Conservation (phyloP, 2,797 vertebrate genomes). For the Lithobates sylvaticus region DNA sequence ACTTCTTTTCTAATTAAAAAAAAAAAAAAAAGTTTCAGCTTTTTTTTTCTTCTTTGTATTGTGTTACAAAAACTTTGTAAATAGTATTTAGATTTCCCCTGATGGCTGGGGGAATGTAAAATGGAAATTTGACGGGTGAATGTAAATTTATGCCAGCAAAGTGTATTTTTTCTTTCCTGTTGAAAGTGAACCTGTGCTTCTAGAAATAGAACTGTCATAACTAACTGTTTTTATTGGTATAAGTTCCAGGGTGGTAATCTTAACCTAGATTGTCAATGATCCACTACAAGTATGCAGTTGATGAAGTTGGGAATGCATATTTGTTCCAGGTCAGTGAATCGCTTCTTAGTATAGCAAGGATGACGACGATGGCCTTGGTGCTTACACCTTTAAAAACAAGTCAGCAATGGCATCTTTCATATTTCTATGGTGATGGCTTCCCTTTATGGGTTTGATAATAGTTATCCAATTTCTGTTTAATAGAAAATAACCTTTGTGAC, state of each 20-base stretch:
- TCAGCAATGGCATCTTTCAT: not conserved
- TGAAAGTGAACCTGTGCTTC: conserved; percentile 15
- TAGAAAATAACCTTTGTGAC: not conserved
- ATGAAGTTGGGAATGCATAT: not conserved
- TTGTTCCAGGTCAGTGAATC: not conserved
- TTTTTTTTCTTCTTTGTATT: conserved; percentile 64
- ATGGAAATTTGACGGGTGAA: conserved; percentile 87
- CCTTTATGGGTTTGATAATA: conserved; percentile 8
- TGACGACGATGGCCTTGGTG: not conserved
- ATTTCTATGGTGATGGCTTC: not conserved
- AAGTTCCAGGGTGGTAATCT: not conserved
- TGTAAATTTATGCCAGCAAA: conserved; percentile 87
- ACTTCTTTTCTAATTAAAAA: conserved; percentile 80
- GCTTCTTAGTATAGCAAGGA: not conserved
- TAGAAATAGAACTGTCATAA: not conserved
- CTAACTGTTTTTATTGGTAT: not conserved
- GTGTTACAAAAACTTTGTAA: conserved; percentile 46
- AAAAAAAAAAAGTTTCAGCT: conserved; percentile 62
- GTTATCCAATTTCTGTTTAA: conserved; percentile 27
- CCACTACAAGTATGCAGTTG: too few relatives aligned
- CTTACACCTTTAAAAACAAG: not conserved
- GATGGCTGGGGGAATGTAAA: conserved; percentile 25
- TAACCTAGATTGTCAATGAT: not conserved
- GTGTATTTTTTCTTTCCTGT: conserved; percentile 48
- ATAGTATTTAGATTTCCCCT: conserved; percentile 38